Conservation (phyloP, 1,140 invertebrate species). For the Branchinecta lynchi region DNA sequence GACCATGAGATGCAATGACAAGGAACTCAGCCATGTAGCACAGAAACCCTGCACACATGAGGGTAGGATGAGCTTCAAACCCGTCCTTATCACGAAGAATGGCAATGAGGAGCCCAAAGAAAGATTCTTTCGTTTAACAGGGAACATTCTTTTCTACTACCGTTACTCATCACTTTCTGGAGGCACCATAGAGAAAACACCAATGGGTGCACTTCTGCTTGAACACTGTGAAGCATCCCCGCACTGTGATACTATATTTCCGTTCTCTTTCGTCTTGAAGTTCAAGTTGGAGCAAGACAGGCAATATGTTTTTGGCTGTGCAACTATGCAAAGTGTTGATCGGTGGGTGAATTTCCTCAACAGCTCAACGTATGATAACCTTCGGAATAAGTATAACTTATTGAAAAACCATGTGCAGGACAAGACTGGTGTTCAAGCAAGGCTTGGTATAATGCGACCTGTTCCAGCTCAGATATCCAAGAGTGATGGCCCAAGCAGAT, state of each 20-base stretch:
- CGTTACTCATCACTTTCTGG: background rate
- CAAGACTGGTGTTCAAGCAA: background rate
- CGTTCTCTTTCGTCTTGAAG: background rate
- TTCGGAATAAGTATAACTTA: background rate
- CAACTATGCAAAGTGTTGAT: background rate
- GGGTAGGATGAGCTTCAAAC: background rate
- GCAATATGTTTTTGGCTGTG: background rate
- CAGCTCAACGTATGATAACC: background rate
- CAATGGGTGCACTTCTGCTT: background rate
- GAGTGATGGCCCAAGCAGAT: background rate
- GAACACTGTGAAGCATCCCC: background rate
- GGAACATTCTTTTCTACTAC: background rate
- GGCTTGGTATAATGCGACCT: background rate
- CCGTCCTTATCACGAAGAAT: background rate
- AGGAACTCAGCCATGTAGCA: background rate
- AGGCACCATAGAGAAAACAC: background rate
- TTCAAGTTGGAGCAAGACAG: background rate
- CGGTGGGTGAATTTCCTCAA: background rate
- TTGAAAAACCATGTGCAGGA: background rate
- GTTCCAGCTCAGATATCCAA: background rate
- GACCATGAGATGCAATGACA: background rate
- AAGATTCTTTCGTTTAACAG: background rate
- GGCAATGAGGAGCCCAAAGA: background rate
- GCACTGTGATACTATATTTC: background rate
- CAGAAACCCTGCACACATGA: background rate